phyloP scores from a whole-genome alignment of 2,888 invertebrate species.

The Apamea crenata region DNA sequence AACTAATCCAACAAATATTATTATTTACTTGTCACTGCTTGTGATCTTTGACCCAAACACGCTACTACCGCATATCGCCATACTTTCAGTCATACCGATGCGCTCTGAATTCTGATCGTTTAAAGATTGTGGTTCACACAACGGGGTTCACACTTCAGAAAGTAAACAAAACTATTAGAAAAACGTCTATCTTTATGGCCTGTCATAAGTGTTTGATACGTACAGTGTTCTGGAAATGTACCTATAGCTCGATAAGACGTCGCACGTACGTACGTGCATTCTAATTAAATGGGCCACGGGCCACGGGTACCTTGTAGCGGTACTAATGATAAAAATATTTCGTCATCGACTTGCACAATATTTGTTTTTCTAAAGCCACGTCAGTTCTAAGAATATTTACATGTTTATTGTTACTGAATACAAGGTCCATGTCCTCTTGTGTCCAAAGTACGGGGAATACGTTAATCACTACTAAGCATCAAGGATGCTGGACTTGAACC shows the following conservation, averaged over 20 bases:
- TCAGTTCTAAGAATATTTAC: constrained; percentile 27
- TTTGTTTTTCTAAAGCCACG: constrained; percentile 37
- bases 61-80: constrained; percentile 8
- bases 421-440: constrained; percentile 18
- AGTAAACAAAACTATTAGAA: constrained; percentile 9
- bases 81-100: background rate
- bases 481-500: constrained; percentile 28
- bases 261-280: background rate
- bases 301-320: background rate
- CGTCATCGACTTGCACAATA: constrained; percentile 49
- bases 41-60: constrained; percentile 39
- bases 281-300: constrained; percentile 1
- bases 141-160: constrained; percentile 6
- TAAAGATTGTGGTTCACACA: constrained; percentile 9
- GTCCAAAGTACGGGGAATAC: constrained; percentile 39
- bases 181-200: background rate
- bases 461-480: constrained; percentile 6
- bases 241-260: no score
- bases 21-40: constrained; percentile 30
- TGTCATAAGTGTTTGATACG: background rate
- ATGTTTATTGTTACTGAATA: constrained; percentile 4
- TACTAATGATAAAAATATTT: constrained; percentile 13
- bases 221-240: background rate
- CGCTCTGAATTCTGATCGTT: background rate
- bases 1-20: constrained; percentile 18